Conservation (phyloP, 2,797 vertebrate species). For the Bradypodion pumilum region DNA sequence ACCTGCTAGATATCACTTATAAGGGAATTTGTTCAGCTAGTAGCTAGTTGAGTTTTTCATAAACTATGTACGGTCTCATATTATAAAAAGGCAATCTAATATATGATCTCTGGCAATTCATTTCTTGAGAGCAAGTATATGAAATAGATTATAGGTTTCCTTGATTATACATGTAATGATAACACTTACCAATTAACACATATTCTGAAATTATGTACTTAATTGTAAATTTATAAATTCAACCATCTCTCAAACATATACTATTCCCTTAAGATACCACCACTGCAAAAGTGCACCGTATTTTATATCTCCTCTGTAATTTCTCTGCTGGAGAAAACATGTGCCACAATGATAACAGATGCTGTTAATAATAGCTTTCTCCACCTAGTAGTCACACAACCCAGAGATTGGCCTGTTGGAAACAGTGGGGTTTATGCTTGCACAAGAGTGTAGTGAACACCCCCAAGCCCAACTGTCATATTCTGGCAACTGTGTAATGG, state of each 20-base stretch:
- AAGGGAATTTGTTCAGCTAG: conserved; percentile 70
- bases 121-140: conserved; percentile 80
- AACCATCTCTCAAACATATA: conserved; percentile 66
- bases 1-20: conserved; percentile 77
- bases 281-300: conserved; percentile 28
- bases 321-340: conserved; percentile 54
- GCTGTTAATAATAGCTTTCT: too few species aligned
- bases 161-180: conserved; percentile 80
- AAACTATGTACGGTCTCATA: conserved; percentile 77
- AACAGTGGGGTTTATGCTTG: too few species aligned
- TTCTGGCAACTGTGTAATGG: too few species aligned
- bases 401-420: too few species aligned
- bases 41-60: conserved; percentile 70
- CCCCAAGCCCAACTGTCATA: too few species aligned
- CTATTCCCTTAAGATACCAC: conserved; percentile 54
- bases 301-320: conserved; percentile 46
- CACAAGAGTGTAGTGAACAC: too few species aligned
- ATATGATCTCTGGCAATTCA: conserved; percentile 77
- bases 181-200: conserved; percentile 80
- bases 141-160: conserved; percentile 78
- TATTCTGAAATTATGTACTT: conserved; percentile 75
- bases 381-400: too few species aligned
- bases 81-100: conserved; percentile 81
- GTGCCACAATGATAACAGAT: conserved; percentile 29
- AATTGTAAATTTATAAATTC: conserved; percentile 71